Evolutionary conservation across 2,113 vertebrate genomes (phyloP).

Genomic region (Mungos mungo): DNA sequence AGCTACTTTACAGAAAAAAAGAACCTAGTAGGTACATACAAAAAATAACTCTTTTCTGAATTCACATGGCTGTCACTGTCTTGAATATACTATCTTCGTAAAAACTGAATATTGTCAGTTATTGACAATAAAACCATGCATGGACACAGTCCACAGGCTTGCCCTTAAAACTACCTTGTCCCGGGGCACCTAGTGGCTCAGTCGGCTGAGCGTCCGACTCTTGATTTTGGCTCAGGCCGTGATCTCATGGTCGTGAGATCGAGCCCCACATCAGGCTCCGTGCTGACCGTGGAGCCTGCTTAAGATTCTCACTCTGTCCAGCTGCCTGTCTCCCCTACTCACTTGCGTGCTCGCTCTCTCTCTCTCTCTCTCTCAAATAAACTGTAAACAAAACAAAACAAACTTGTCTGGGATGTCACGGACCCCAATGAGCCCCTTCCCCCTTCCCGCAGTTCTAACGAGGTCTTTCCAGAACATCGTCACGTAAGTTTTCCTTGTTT

Average conservation of each 20-base stretch:
- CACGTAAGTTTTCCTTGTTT: not conserved
- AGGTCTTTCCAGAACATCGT: not conserved
- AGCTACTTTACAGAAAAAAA: not conserved
- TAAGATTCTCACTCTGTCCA: too few species aligned
- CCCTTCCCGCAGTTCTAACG: accelerated
- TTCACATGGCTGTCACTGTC: not conserved
- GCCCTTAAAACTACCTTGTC: not conserved
- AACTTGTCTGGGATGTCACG: not conserved
- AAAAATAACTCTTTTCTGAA: not conserved
- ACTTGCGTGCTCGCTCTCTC: too few species aligned
- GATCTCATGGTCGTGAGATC: too few species aligned
- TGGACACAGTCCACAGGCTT: too few species aligned
- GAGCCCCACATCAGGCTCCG: too few species aligned
- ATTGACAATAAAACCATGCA: not conserved
- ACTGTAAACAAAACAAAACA: too few species aligned
- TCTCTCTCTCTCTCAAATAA: too few species aligned
- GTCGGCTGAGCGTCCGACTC: too few species aligned
- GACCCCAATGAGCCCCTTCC: not conserved
- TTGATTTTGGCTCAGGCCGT: too few species aligned
- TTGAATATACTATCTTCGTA: not conserved
- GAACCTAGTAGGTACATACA: not conserved
- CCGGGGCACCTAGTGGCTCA: too few species aligned
- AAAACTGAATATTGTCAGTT: not conserved
- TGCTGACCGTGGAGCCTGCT: too few species aligned
- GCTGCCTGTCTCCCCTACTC: too few species aligned